Base-by-base conservation (phyloP, 2,888 invertebrate species). In the Iselma pallidipennis region DNA sequence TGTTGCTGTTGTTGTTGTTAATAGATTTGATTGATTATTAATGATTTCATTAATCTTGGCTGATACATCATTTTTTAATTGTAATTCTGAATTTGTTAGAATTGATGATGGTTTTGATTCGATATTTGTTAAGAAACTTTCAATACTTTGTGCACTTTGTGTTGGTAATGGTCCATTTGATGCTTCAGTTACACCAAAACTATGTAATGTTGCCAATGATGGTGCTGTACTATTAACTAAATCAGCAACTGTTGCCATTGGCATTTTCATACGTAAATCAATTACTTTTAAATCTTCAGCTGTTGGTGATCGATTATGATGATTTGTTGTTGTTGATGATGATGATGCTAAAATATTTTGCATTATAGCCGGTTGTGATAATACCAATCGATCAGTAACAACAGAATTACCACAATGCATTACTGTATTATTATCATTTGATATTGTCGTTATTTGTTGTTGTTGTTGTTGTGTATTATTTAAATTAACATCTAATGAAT, bases 221-320 rank as follows among this genome's bases (percentile, higher is more conserved):
- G 88, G 86, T 57, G 88, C 84, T 49, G 84, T 85, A 19, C 82
- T 81, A 52, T 83, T 85, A 72, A 74, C 83, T 74, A 73, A 81
- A 83, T 75, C 84, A 70, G 79, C 81, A 26, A 72, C 83, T 68
- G 82, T 86, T 74, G 72, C 83, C 70, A 85, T 83, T 59, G 83
- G 72, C 76, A 88, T 86, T 48, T 92, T 91, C 83, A 89, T 89
- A 21, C 89, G 82, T 49, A 90, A 83, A 81, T 90, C 90, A 60
- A 90, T 88, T n/a, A 86, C 88, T 66, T 82, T 83, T 50, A 85
- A 79, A 28, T 81, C 81, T n/a, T 84, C 83, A 50, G 63, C 58
- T 1, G 63, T 53, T 28, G 66, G 21, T 9, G 63, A 9, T 12
- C 53, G 58, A 14, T 55, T 25, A 26, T 59, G 61, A 9, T 6